Percentiles rank a stretch among this genome's conserved stretches.
phyloP scores from a whole-genome alignment of 2,113 vertebrate genomes.

The Mobula birostris region DNA sequence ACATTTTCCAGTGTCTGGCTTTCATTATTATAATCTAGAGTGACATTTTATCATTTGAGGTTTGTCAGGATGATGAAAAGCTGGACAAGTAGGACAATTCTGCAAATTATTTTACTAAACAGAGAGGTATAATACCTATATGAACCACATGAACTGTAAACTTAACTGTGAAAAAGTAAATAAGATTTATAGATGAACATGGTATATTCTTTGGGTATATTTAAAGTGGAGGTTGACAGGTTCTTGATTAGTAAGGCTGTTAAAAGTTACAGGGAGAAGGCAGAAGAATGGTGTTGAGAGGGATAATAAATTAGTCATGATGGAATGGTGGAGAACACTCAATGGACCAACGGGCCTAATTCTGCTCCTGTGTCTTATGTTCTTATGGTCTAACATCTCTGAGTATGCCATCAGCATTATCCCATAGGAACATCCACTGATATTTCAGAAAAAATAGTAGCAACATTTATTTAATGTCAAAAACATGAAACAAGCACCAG shows the following conservation, averaged over 20 bases:
- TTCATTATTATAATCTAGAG: conserved; percentile 7
- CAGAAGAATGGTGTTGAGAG: no score
- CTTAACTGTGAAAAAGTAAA: not conserved
- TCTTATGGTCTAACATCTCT: no score
- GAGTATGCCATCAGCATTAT: not conserved
- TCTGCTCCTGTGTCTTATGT: no score
- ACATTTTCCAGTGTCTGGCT: not conserved
- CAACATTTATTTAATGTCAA: not conserved
- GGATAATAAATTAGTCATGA: no score
- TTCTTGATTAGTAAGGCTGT: no score
- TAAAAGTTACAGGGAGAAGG: no score
- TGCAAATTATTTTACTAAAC: not conserved
- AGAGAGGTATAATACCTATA: not conserved
- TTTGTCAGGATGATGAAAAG: conserved; percentile 9
- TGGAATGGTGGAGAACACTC: no score
- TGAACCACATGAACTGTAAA: not conserved
- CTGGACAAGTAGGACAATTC: not conserved
- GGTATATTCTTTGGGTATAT: no score
- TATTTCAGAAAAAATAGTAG: not conserved
- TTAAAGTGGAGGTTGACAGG: no score
- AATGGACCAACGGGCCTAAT: no score
- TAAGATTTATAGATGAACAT: not conserved
- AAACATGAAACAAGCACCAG: not conserved
- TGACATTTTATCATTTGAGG: conserved; percentile 1
- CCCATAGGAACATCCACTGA: not conserved